Evolutionary conservation across 2,888 invertebrate genomes (phyloP), one percentile per base, ranked within the genome.

Genomic region (Platynereis dumerilii): DNA sequence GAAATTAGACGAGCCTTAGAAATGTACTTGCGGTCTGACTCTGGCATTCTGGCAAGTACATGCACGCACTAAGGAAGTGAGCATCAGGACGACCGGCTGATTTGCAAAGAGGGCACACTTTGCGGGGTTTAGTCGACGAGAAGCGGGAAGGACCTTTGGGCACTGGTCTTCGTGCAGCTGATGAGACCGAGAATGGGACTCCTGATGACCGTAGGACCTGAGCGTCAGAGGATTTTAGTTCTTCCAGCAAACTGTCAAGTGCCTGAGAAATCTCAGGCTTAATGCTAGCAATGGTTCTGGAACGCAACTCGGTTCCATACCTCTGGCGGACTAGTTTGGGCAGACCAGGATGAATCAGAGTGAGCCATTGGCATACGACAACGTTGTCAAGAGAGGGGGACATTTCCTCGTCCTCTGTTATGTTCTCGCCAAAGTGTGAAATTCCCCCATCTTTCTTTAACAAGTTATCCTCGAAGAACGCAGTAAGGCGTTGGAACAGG

Each of bases 401-500:
- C 2, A 72, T 1, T 24, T 73, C 70, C 28, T 69, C 69, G 52
- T 73, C 69, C 12, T 17, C 28, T 15, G 22, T 34, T 22, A 62
- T 59, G 10, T 48, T 44, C 20, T 67, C 67, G 1, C 68, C 69
- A 57, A 72, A 69, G 28, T 73, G 73, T 15, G 64, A 52, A 12
- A 67, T 65, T 17, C 60, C 58, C 22, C 71, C 65, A 22, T 60
- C 62, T 1, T 34, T 42, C 39, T 45, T 29, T 12, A 72, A 34
- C 1, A 72, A 53, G 39, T 64, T 71, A 56, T 73, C 74, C 20
- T 74, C 69, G 2, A 67, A 45, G 56, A 72, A 72, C 12, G 70
- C 68, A n/a, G 48, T 58, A 1, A 74, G 22, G 1, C 71, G 45
- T 52, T 74, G 74, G 54, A 53, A 72, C 2, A 73, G 57, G 48